phyloP scores from a whole-genome alignment of 2,888 invertebrate species.

The Melanotus villosus region DNA sequence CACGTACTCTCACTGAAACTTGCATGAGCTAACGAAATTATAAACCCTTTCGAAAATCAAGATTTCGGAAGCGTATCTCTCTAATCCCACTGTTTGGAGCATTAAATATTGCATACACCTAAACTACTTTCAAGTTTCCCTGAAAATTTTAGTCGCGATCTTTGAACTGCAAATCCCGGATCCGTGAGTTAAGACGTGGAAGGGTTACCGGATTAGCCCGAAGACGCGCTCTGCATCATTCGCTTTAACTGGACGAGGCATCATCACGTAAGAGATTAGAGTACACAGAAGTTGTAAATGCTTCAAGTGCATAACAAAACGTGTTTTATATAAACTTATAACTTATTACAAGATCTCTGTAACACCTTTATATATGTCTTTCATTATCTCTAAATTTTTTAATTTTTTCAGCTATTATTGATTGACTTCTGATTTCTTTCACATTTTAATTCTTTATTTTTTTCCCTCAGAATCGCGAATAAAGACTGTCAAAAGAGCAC shows the following conservation, averaged over 20 bases:
- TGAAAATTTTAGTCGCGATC: constrained; percentile 58
- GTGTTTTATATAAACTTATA: neutral
- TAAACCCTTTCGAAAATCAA: constrained; percentile 46
- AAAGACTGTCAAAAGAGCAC: too few relatives aligned
- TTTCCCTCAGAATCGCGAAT: too few relatives aligned
- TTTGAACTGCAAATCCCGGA: constrained; percentile 54
- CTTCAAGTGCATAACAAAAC: neutral
- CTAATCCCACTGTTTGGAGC: constrained; percentile 64
- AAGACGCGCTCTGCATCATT: constrained; percentile 56
- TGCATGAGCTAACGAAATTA: constrained; percentile 44
- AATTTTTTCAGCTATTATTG: too few relatives aligned
- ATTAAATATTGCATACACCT: constrained; percentile 66
- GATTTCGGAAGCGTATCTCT: constrained; percentile 50
- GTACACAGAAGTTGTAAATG: constrained; percentile 1
- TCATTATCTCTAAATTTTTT: too few relatives aligned
- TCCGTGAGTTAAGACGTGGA: constrained; percentile 48
- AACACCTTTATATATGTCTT: neutral
- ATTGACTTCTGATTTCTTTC: too few relatives aligned
- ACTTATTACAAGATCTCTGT: neutral
- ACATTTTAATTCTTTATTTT: too few relatives aligned
- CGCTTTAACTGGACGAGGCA: constrained; percentile 50
- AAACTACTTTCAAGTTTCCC: constrained; percentile 61
- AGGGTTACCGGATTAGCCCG: constrained; percentile 53
- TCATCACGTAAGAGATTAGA: constrained; percentile 43
- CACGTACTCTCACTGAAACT: constrained; percentile 40